phyloP scores from a whole-genome alignment of 2,797 vertebrate genomes.

The Eurystomus glaucurus region DNA sequence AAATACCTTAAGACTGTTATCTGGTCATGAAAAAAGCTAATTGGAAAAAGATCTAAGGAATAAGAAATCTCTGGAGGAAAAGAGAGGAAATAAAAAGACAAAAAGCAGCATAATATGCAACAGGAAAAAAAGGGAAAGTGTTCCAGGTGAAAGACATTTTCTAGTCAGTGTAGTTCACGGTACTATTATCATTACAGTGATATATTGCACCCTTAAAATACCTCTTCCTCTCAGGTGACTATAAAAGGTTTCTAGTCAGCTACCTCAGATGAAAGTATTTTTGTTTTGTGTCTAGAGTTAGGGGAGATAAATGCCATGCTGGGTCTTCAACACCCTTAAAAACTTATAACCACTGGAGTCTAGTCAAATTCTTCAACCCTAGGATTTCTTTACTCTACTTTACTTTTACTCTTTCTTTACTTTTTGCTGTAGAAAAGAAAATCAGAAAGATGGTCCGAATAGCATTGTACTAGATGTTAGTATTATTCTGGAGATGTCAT shows the following conservation, averaged over 20 bases:
- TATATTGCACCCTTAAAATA: neutral
- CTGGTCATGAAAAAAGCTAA: neutral
- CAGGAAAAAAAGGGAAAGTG: neutral
- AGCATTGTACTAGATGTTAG: neutral
- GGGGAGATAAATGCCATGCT: neutral
- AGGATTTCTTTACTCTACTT: neutral
- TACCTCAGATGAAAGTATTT: neutral
- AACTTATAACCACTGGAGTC: neutral
- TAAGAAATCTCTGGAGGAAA: neutral
- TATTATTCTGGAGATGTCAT: neutral
- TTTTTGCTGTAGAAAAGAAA: neutral
- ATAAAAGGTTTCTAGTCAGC: neutral
- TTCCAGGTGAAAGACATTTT: neutral
- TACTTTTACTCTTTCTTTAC: neutral
- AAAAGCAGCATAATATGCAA: neutral
- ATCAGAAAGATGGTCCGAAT: neutral
- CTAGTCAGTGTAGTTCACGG: neutral
- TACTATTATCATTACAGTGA: neutral
- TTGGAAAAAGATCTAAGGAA: constrained; percentile 14
- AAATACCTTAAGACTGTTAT: neutral
- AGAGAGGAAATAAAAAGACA: neutral
- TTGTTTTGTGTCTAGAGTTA: neutral
- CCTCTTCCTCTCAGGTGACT: neutral
- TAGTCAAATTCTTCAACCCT: neutral
- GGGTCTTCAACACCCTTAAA: neutral